Evolutionary conservation across 2,888 invertebrate species (phyloP).

Genomic region (Andrena marginata): DNA sequence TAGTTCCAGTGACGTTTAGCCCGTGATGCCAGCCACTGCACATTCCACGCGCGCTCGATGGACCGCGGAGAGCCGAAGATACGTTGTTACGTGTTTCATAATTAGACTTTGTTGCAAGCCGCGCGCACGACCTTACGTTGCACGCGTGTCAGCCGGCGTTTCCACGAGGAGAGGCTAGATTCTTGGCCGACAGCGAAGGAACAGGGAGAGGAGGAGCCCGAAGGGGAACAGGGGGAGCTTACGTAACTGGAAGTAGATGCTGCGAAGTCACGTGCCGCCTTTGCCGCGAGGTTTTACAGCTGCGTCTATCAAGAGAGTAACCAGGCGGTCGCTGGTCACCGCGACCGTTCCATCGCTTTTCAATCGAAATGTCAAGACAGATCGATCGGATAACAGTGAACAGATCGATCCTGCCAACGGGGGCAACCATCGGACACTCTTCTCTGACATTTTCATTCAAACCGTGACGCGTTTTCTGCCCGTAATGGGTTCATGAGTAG

Average conservation of each 20-base stretch:
- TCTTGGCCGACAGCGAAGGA: not conserved
- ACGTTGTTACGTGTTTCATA: conserved; percentile 6
- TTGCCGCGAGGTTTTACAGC: conserved; percentile 19
- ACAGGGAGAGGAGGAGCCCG: not conserved
- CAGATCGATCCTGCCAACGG: not conserved
- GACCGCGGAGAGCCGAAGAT: conserved; percentile 1
- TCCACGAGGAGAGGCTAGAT: conserved; percentile 6
- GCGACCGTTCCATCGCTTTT: conserved; percentile 17
- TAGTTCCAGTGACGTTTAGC: too few species aligned
- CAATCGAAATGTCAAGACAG: conserved; percentile 50
- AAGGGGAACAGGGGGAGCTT: conserved; percentile 31
- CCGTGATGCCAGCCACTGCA: too few species aligned
- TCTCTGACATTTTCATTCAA: conserved; percentile 18
- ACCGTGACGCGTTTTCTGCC: too few species aligned
- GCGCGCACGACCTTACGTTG: conserved; percentile 17
- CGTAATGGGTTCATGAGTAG: conserved; percentile 5
- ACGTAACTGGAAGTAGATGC: conserved; percentile 64
- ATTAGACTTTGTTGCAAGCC: conserved; percentile 21
- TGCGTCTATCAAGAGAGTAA: conserved; percentile 38
- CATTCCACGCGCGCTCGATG: not conserved
- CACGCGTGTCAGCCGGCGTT: not conserved
- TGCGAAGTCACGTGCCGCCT: conserved; percentile 61
- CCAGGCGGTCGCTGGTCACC: conserved; percentile 2
- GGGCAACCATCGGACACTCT: not conserved
- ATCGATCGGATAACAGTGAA: conserved; percentile 37